Evolutionary conservation across 2,888 invertebrate species (phyloP).

Genomic region (Drosophila sordidula): DNA sequence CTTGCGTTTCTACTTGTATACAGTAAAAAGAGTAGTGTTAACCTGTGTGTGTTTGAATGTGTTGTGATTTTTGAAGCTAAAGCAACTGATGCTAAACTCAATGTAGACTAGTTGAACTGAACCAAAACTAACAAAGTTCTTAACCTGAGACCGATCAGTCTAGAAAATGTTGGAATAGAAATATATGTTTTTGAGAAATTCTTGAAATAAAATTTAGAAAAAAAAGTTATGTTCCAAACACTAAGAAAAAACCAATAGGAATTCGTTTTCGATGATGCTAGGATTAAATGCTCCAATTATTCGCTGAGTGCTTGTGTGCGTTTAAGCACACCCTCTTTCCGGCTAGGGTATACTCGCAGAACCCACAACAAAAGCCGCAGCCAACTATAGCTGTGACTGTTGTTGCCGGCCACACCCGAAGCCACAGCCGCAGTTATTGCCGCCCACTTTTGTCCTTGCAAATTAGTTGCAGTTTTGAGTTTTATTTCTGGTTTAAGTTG

Average conservation of each 20-base stretch:
- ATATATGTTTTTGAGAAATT: too few species aligned
- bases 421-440: constrained; percentile 3
- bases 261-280: too few species aligned
- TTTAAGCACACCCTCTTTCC: constrained; percentile 7
- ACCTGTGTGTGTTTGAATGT: neutral
- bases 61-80: too few species aligned
- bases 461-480: constrained; percentile 67
- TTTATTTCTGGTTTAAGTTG: constrained; percentile 58
- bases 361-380: constrained; percentile 19
- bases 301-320: neutral
- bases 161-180: too few species aligned
- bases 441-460: constrained; percentile 46
- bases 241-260: too few species aligned
- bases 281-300: too few species aligned
- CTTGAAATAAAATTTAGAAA: too few species aligned
- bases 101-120: neutral
- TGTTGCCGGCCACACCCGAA: constrained; percentile 16
- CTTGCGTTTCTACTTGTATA: neutral
- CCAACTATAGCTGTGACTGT: constrained; percentile 8
- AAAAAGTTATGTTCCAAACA: too few species aligned
- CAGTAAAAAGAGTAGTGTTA: neutral
- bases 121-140: neutral
- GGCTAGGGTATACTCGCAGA: constrained; percentile 4
- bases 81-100: neutral
- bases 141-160: too few species aligned